Evolutionary conservation across 1,140 invertebrate genomes (phyloP), one percentile per base, ranked within the genome.

Genomic region (Ridgeia piscesae): DNA sequence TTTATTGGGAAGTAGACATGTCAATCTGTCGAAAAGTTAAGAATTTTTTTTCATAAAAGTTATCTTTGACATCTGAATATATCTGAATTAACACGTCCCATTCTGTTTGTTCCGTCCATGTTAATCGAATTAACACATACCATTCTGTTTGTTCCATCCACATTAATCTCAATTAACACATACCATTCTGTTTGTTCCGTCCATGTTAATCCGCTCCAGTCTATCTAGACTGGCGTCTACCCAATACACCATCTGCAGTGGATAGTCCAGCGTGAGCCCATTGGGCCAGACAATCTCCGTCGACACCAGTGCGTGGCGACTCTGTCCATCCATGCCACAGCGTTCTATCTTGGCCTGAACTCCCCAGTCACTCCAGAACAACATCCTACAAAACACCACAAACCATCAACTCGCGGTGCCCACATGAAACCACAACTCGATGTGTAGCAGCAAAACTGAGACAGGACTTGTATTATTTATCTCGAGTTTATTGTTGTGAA

Each of bases 291-390:
- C 98, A 0, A 99, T 96, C 92, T 99, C 98, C 94, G 97, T 98
- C 58, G 97, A 98, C 48, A 99, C 98, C 33, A 99, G 98, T 0
- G 97, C 97, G 27, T 97, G 97, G n/a, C 99, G 96, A 94, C 98
- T 97, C 0, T 97, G 97, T 0, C 99, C 99, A 95, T 99, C 99
- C 98, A 99, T 99, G n/a, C 98, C 98, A 14, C 99, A 97, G 93
- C 99, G 96, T 96, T 99, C 99, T 91, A 99, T 98, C 27, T 99
- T 96, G 1, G 99, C 99, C 96, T 99, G 98, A 94, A 99, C 98
- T 58, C 99, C 99, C 99, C 99, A 99, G 95, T 99, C 99, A 0
- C 98, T 99, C 99, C 99, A 99, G 96, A 99, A 99, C 33, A 99
- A 96, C 97, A 92, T 92, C 33, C 95, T 77, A 77, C 58, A 77